These are phyloP conservation scores for Macaria notata DNA, from an alignment of 2,888 invertebrate species.

Conservation along the genomic window DNA sequence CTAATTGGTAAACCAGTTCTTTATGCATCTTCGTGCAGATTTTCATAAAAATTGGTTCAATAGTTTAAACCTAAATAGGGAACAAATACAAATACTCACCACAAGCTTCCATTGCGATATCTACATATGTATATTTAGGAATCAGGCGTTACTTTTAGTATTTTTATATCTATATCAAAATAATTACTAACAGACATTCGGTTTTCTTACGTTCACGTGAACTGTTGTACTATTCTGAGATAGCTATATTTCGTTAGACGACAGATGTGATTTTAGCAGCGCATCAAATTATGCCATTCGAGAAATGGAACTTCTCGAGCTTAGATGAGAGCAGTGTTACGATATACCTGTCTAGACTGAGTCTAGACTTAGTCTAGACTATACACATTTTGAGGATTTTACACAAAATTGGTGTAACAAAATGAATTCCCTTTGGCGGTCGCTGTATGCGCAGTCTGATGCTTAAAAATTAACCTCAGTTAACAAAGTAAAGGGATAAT, in stretches of 20 bases:
- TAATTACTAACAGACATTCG: no score
- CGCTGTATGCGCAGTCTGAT: conserved; percentile 24
- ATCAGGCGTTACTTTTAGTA: no score
- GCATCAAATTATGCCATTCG: conserved; percentile 44
- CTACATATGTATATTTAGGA: no score
- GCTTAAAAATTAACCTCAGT: conserved; percentile 12
- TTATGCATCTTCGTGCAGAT: no score
- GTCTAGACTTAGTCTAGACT: conserved; percentile 79
- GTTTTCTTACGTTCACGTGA: no score
- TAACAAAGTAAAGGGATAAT: not conserved
- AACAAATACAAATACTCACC: no score
- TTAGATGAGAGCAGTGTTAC: conserved; percentile 63
- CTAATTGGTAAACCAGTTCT: no score
- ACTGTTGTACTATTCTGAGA: no score
- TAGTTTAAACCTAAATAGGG: no score
- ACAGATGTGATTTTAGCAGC: conserved; percentile 22
- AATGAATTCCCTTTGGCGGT: conserved; percentile 33
- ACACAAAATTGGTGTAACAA: conserved; percentile 41
- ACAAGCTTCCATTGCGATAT: no score
- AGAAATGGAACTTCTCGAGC: conserved; percentile 57
- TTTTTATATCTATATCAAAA: no score
- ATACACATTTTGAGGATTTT: conserved; percentile 64
- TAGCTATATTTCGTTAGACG: not conserved
- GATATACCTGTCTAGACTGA: conserved; percentile 77
- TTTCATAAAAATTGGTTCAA: no score